Conservation (phyloP, 2,888 invertebrate species). For the Chrysolina oricalcia region DNA sequence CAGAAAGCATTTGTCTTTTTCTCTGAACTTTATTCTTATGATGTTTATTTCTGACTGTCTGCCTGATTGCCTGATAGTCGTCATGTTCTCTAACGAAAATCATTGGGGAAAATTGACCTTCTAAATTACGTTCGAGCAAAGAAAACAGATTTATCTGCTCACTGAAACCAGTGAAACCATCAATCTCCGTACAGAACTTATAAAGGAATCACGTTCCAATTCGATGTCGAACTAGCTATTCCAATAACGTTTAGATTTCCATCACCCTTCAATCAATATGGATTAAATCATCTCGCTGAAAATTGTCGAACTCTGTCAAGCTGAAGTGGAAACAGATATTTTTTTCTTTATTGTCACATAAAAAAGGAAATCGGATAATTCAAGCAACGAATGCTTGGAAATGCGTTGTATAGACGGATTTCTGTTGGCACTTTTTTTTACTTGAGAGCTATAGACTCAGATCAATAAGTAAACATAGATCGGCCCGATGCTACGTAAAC, state of each 20-base stretch:
- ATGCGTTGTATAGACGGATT: too few relatives aligned
- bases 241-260: background rate
- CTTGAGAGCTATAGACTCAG: too few relatives aligned
- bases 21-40: too few relatives aligned
- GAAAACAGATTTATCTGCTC: background rate
- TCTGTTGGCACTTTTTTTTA: too few relatives aligned
- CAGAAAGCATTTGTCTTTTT: too few relatives aligned
- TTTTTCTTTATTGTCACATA: too few relatives aligned
- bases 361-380: too few relatives aligned
- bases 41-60: too few relatives aligned
- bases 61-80: background rate
- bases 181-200: background rate
- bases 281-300: background rate
- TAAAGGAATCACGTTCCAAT: background rate
- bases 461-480: too few relatives aligned
- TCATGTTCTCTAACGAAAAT: background rate
- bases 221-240: background rate
- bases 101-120: background rate
- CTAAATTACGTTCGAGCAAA: background rate
- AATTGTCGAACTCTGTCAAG: background rate
- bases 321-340: too few relatives aligned
- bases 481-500: too few relatives aligned
- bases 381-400: too few relatives aligned
- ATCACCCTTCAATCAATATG: background rate
- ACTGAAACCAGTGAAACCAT: background rate